A percentile compares a stretch with the other conserved stretches of the same genome.
Evolutionary conservation across 1,140 invertebrate species (phyloP).

Genomic region (Streblospio benedicti): DNA sequence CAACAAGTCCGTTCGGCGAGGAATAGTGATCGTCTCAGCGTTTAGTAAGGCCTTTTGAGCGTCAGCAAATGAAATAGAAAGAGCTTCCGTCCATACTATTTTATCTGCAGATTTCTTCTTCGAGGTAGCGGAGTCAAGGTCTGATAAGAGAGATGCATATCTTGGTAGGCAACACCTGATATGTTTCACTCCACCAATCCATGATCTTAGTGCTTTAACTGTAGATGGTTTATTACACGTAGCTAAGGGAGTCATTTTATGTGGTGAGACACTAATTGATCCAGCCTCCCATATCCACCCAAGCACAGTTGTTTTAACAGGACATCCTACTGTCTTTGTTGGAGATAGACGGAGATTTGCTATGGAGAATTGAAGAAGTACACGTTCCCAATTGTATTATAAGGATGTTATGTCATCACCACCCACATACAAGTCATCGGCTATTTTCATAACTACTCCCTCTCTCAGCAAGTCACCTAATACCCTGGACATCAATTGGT

Average conservation of each 20-base stretch:
- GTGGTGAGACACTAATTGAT: background rate
- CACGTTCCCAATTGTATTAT: background rate
- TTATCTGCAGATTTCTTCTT: constrained; percentile 18
- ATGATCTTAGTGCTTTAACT: constrained; percentile 12
- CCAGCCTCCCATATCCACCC: background rate
- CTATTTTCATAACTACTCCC: constrained; percentile 9
- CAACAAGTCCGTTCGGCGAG: constrained; percentile 14
- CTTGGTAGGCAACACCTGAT: constrained; percentile 12
- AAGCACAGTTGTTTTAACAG: background rate
- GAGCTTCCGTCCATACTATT: constrained; percentile 17
- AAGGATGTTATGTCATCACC: background rate
- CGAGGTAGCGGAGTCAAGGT: constrained; percentile 16
- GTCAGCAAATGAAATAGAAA: constrained; percentile 7
- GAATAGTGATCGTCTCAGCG: constrained; percentile 16
- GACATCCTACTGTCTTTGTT: constrained; percentile 7
- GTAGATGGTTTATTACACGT: background rate
- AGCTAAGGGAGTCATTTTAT: background rate
- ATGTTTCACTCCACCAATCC: constrained; percentile 18
- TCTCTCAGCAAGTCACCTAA: constrained; percentile 7
- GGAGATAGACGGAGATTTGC: constrained; percentile 1
- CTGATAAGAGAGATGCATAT: constrained; percentile 13
- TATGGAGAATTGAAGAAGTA: constrained; percentile 4
- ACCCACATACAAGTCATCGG: constrained; percentile 13
- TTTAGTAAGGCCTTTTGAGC: too few species aligned
- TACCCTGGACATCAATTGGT: constrained; percentile 13